A percentile compares a stretch with the other conserved stretches of the same genome.
phyloP scores from a whole-genome alignment of 2,888 invertebrate species.

The Nomada hirtipes region DNA sequence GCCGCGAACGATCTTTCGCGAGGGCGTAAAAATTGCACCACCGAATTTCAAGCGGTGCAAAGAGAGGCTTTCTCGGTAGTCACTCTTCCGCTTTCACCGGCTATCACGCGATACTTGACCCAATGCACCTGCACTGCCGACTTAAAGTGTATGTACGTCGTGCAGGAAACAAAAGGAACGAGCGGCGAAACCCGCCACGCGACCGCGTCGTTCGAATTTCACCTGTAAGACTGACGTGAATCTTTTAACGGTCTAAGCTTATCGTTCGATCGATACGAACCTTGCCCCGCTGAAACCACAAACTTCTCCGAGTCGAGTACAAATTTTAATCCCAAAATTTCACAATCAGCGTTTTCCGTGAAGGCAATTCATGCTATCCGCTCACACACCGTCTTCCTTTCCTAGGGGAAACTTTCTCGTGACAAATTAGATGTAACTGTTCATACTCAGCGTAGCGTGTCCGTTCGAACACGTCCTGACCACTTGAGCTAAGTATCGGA shows the following conservation, averaged over 20 bases:
- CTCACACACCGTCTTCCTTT: no score
- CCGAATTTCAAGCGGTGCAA: constrained; percentile 13
- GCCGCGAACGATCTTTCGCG: neutral
- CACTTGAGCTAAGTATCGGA: no score
- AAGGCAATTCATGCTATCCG: no score
- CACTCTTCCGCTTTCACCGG: constrained; percentile 36
- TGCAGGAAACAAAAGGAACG: constrained; percentile 39
- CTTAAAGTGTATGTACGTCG: constrained; percentile 34
- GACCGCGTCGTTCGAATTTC: constrained; percentile 8
- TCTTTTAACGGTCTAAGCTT: neutral
- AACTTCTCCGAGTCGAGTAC: neutral
- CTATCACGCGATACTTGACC: constrained; percentile 60
- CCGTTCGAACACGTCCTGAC: no score
- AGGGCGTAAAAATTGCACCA: neutral
- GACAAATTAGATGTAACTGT: no score
- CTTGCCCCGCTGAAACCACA: no score
- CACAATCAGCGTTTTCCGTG: neutral
- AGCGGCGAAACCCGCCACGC: constrained; percentile 8
- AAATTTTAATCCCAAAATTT: neutral
- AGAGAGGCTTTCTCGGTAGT: constrained; percentile 28
- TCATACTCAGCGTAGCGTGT: no score
- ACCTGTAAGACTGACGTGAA: neutral
- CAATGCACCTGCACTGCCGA: constrained; percentile 39
- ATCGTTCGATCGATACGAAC: neutral
- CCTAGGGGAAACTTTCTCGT: no score